Percentiles rank a stretch among this genome's conserved stretches.
Conservation (phyloP, 2,888 invertebrate species). For the Epistrophe grossulariae region DNA sequence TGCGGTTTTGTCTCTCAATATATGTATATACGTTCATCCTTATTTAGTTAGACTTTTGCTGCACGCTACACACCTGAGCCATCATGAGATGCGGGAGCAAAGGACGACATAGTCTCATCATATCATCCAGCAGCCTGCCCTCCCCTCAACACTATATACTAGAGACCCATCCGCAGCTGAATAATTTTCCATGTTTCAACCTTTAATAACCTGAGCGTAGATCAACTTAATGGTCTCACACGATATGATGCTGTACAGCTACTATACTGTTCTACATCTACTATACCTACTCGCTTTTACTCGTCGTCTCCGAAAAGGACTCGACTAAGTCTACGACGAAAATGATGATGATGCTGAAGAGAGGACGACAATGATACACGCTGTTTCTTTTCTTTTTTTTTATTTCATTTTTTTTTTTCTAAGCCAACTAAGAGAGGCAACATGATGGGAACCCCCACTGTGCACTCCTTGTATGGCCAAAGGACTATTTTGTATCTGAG, state of each 20-base stretch:
- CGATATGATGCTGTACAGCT: constrained; percentile 46
- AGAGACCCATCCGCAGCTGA: constrained; percentile 51
- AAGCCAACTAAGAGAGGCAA: constrained; percentile 48
- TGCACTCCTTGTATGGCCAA: constrained; percentile 62
- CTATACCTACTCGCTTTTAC: constrained; percentile 3
- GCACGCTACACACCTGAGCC: constrained; percentile 58
- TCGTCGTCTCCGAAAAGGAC: constrained; percentile 16
- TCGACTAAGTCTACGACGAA: constrained; percentile 39
- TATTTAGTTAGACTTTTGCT: constrained; percentile 15
- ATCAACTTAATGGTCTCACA: constrained; percentile 72
- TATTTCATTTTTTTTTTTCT: not conserved
- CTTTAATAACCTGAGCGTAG: constrained; percentile 74
- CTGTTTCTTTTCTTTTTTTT: constrained; percentile 20
- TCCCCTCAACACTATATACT: not conserved
- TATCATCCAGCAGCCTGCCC: not conserved
- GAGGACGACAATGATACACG: constrained; percentile 51
- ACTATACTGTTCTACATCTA: no score
- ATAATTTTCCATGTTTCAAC: constrained; percentile 74
- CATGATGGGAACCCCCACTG: constrained; percentile 26
- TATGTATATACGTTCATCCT: not conserved
- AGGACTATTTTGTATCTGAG: constrained; percentile 61
- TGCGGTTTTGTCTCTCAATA: constrained; percentile 20
- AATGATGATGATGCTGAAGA: constrained; percentile 11
- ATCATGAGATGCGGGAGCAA: constrained; percentile 19
- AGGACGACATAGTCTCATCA: constrained; percentile 46